These are phyloP conservation scores for Syngnathoides biaculeatus DNA, from an alignment of 2,113 vertebrate genomes.

Conservation along the genomic window DNA sequence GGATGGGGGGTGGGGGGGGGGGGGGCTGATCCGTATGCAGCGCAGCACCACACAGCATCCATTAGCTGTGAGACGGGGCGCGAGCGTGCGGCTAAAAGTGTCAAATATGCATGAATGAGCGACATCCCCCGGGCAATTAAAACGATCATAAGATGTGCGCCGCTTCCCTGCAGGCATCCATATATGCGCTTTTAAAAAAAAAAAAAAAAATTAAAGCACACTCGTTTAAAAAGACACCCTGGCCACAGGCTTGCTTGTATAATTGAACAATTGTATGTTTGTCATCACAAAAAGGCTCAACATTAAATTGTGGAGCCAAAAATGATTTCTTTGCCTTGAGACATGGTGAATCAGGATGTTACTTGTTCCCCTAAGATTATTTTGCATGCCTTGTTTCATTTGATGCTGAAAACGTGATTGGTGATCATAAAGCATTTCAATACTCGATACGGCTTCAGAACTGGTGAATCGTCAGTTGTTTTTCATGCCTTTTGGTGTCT, in stretches of 20 bases:
- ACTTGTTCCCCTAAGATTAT: not conserved
- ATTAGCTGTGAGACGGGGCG: slow-evolving; percentile 40
- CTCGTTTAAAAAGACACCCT: slow-evolving; percentile 37
- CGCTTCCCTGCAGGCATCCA: slow-evolving; percentile 9
- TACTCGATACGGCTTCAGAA: too few species aligned
- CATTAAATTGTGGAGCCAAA: not conserved
- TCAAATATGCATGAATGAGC: slow-evolving; percentile 63
- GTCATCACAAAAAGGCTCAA: not conserved
- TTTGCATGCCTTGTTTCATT: not conserved
- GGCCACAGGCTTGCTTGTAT: slow-evolving; percentile 31
- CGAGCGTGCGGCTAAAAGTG: slow-evolving; percentile 19
- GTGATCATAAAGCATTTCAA: too few species aligned
- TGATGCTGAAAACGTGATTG: not conserved
- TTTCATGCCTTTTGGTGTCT: too few species aligned
- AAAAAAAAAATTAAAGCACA: slow-evolving; percentile 34
- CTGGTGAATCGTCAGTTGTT: too few species aligned
- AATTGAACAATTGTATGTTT: not conserved
- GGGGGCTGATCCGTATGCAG: slow-evolving; percentile 51
- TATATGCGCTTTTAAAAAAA: slow-evolving; percentile 13
- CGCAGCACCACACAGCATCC: slow-evolving; percentile 31
- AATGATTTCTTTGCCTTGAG: not conserved
- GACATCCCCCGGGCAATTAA: slow-evolving; percentile 56
- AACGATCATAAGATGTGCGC: slow-evolving; percentile 34
- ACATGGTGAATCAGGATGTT: not conserved
- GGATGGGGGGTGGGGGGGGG: slow-evolving; percentile 5